Evolutionary conservation across 2,888 invertebrate species (phyloP), one percentile per base, ranked within the genome.

Genomic region (Agrilus cyanescens): DNA sequence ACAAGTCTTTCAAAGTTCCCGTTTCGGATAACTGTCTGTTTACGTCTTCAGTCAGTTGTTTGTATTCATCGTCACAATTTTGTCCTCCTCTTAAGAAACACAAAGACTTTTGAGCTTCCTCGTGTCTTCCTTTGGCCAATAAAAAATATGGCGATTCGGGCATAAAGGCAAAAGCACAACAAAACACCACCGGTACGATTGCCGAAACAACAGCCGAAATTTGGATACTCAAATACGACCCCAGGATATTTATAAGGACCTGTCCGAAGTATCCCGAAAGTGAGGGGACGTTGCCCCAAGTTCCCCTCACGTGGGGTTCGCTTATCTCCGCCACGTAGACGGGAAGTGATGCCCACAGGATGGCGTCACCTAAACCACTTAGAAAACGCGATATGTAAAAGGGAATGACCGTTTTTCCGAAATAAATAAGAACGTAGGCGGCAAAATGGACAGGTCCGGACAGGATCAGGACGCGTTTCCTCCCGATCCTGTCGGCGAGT

Each of bases 201-300:
- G 75, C 64, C 57, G 76, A 77, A 58, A 76, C 69, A 42, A 66
- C 66, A 41, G 75, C 75, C 47, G 76, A 65, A 15, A 60, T 62
- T 49, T 59, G 57, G 62, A 76, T 71, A 46, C 68, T 61, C 16
- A 72, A 72, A 58, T 69, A 73, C 4, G 73, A 73, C 12, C 76
- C 77, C 50, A 76, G 69, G 57, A 73, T 67, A 63, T 74, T 61
- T 15, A 58, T 54, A 8, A 53, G 12, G 13, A 59, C 53, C 16
- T 56, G 52, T 16, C 61, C 61, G 10, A 57, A 37, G 38, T 57
- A 56, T 7, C 53, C 50, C 12, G 40, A 41, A 18, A 57, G 50
- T 4, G 56, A 52, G 45, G 58, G 47, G 2, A 50, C 38, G 42
- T 57, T 59, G 13, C 62, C 62, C 57, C 58, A 61, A 3, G 54